Percentiles rank a stretch among this genome's conserved stretches.
Conservation (phyloP, 2,888 invertebrate species). For the Pammene fasciana region DNA sequence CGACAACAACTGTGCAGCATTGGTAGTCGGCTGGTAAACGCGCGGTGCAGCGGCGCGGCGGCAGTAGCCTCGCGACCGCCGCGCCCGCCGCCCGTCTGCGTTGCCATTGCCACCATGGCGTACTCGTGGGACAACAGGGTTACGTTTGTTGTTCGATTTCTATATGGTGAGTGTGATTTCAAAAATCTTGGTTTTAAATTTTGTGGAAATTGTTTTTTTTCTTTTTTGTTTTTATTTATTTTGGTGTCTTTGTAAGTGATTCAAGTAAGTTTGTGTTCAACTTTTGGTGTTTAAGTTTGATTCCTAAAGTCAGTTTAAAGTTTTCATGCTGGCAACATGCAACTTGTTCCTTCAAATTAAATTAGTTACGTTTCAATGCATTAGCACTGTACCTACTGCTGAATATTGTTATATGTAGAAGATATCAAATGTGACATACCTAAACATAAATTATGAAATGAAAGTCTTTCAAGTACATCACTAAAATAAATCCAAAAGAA, state of each 20-base stretch:
- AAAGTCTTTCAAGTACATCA: too few species aligned
- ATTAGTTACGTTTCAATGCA: too few species aligned
- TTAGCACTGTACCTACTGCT: too few species aligned
- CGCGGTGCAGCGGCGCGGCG: slow-evolving; percentile 62
- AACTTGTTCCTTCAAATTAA: too few species aligned
- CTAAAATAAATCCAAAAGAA: too few species aligned
- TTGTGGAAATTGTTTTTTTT: neutral
- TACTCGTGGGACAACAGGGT: slow-evolving; percentile 94
- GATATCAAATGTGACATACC: too few species aligned
- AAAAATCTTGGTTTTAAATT: neutral
- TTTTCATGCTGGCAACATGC: too few species aligned
- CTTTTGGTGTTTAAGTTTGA: neutral
- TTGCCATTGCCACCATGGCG: slow-evolving; percentile 81
- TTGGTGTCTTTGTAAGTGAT: slow-evolving; percentile 13
- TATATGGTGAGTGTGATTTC: slow-evolving; percentile 88
- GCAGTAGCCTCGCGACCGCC: slow-evolving; percentile 61
- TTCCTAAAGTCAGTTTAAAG: too few species aligned
- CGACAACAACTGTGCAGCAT: neutral
- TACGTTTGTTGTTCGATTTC: slow-evolving; percentile 90
- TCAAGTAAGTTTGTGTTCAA: neutral
- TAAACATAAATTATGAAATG: too few species aligned
- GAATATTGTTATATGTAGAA: too few species aligned
- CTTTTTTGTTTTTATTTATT: neutral
- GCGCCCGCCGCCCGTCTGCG: slow-evolving; percentile 49
- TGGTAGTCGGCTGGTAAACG: slow-evolving; percentile 19